Base-by-base conservation (phyloP, 2,888 invertebrate species). In the Drosophila pseudotalamancana region DNA sequence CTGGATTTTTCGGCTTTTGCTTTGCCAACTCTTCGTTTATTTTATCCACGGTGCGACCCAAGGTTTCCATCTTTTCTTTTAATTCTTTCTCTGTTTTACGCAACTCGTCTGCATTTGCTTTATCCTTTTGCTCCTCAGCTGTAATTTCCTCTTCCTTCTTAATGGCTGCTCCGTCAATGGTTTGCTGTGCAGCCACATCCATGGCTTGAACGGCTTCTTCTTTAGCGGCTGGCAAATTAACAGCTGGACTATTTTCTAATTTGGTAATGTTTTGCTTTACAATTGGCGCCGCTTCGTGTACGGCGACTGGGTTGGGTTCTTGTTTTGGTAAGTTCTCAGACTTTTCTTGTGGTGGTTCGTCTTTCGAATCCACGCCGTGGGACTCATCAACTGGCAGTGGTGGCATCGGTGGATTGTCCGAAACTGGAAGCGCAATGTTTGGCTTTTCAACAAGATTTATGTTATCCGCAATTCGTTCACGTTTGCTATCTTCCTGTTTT, bases 111-210 rank as follows among this genome's bases (percentile, higher is more conserved):
- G 89, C 72, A 69, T 68, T 61, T 61, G 81, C 62, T 46, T 88
- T 88, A 25, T 79, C 87, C 67, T 88, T 87, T 35, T 73, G 74
- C 60, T 90, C 88, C 43, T 92, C 91, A 2, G 89, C 89, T 2
- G 89, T 89, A 23, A 90, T 89, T 56, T 90, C 89, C 34, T 92
- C 90, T 37, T 92, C 91, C 74, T 92, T 92, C 69, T 93, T 93
- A 51, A 91, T 91, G 14, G 91, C 92, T 35, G 92, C 91, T 2
- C 91, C 91, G 39, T 90, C 89, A 29, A 91, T 91, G 29, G 83
- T 75, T 62, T 85, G 77, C 46, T 77, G 77, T 14, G 46, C 63
- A 0, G 35, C 35, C 1, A 19, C 19, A 3, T 59, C 29, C 4
- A 42, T n/a, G 5, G 49, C 14, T 1, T 37, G 23, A 4, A 60